Percentiles rank a stretch among this genome's conserved stretches.
Conservation (phyloP, 2,888 invertebrate species). For the Gastrophysa polygoni region DNA sequence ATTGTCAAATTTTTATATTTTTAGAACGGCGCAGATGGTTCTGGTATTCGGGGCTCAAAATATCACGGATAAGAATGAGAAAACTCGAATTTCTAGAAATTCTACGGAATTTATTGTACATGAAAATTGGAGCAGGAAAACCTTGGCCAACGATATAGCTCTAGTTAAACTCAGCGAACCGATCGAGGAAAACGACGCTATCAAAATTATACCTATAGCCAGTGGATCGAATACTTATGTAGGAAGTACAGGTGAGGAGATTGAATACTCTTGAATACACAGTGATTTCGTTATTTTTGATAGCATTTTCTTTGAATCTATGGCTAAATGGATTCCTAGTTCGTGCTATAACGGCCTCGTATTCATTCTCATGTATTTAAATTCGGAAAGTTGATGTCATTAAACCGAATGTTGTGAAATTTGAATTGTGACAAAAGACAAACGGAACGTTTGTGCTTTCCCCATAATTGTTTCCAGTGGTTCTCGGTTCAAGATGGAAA, state of each 20-base stretch:
- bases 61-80: conserved; percentile 46
- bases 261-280: too few relatives aligned
- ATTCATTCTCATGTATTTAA: too few relatives aligned
- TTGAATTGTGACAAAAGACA: too few relatives aligned
- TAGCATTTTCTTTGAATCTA: too few relatives aligned
- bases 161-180: conserved; percentile 33
- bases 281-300: too few relatives aligned
- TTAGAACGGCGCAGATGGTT: conserved; percentile 21
- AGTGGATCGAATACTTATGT: conserved; percentile 25
- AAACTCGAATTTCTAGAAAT: conserved; percentile 42
- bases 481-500: too few relatives aligned
- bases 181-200: conserved; percentile 27
- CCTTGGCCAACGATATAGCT: conserved; percentile 58
- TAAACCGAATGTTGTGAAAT: too few relatives aligned
- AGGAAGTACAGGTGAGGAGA: conserved; percentile 22
- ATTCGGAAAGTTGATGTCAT: too few relatives aligned
- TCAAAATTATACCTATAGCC: conserved; percentile 30
- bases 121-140: conserved; percentile 49
- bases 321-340: too few relatives aligned
- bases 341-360: too few relatives aligned
- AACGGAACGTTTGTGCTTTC: too few relatives aligned
- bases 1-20: not conserved
- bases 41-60: conserved; percentile 46
- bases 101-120: conserved; percentile 52
- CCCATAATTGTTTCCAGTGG: too few relatives aligned